Evolutionary conservation across 2,888 invertebrate species (phyloP).

Genomic region (Corbicula japonica): DNA sequence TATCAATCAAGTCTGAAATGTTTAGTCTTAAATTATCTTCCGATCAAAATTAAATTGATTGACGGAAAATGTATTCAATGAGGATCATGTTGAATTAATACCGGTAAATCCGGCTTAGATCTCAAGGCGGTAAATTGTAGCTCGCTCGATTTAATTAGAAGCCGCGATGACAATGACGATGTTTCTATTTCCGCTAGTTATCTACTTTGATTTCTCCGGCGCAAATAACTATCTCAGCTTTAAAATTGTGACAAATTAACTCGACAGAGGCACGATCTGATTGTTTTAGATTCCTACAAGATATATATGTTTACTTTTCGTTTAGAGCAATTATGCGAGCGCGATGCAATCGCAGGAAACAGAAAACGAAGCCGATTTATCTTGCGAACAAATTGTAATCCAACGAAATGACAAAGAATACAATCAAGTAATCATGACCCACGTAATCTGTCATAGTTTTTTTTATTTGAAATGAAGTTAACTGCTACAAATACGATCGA

Average conservation of each 20-base stretch:
- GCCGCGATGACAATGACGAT: slow-evolving; percentile 38
- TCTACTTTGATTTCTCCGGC: slow-evolving; percentile 54
- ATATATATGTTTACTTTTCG: slow-evolving; percentile 29
- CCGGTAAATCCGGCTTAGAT: slow-evolving; percentile 66
- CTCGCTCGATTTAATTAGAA: slow-evolving; percentile 62
- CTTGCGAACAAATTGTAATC: no score
- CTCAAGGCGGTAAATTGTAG: slow-evolving; percentile 56
- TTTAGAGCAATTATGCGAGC: slow-evolving; percentile 26
- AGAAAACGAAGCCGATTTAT: no score
- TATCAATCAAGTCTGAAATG: slow-evolving; percentile 53
- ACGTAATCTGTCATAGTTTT: no score
- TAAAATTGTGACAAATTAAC: slow-evolving; percentile 34
- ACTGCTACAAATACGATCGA: no score
- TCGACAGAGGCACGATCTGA: slow-evolving; percentile 27
- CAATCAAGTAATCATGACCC: no score
- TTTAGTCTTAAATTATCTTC: slow-evolving; percentile 63
- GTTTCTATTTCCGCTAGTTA: slow-evolving; percentile 61
- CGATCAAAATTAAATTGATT: slow-evolving; percentile 70
- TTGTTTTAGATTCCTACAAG: slow-evolving; percentile 40
- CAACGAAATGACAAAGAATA: no score
- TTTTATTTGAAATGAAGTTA: no score
- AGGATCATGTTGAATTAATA: slow-evolving; percentile 63
- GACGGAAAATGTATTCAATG: slow-evolving; percentile 69
- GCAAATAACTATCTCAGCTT: slow-evolving; percentile 23
- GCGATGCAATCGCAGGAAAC: no score